Percentiles rank a stretch among this genome's conserved stretches.
These are phyloP conservation scores for Crotalus viridis DNA, from an alignment of 2,113 vertebrate species.

Conservation along the genomic window DNA sequence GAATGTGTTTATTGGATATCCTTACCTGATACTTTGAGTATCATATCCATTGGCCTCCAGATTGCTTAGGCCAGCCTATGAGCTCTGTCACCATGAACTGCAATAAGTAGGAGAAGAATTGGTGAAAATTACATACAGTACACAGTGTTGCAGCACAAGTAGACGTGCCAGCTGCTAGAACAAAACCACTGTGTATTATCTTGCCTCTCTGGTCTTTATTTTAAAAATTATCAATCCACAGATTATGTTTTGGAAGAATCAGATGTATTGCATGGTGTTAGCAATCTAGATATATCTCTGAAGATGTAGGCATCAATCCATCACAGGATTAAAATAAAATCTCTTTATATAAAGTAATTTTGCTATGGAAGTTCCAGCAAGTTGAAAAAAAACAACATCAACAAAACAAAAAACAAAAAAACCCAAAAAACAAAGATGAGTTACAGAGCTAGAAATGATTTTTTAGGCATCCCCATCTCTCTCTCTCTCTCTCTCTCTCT, in stretches of 20 bases:
- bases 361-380: background rate
- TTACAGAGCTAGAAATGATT: constrained; percentile 45
- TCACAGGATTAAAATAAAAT: background rate
- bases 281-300: background rate
- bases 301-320: background rate
- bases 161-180: too few species aligned
- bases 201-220: background rate
- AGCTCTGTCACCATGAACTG: background rate
- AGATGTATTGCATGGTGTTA: background rate
- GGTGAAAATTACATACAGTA: background rate
- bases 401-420: too few species aligned
- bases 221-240: background rate
- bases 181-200: background rate
- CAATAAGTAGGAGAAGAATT: background rate
- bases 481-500: constrained; percentile 9
- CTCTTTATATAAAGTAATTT: background rate
- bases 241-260: background rate
- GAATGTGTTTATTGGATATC: background rate
- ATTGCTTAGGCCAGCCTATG: background rate
- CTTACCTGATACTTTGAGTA: background rate
- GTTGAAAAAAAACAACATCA: background rate
- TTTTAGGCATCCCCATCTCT: constrained; percentile 41
- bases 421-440: constrained; percentile 19
- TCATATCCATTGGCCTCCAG: background rate
- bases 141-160: background rate